Evolutionary conservation across 64 coral and sea anemone genomes (phyloP), one percentile per base, ranked within the genome.

Genomic region (Orbicella faveolata): DNA sequence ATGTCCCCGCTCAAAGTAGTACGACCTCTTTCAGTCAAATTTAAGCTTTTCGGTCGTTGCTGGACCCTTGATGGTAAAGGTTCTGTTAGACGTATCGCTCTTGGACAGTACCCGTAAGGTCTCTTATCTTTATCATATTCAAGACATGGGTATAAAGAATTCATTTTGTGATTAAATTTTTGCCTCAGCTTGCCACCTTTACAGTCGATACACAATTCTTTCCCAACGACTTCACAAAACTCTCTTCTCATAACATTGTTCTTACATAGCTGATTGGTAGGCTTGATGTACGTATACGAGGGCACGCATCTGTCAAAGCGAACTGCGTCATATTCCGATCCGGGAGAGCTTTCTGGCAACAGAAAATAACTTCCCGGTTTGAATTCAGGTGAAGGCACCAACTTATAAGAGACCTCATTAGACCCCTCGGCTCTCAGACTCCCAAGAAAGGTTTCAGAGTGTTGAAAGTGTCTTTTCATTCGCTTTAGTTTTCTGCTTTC

Each of bases 101-200:
- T 83, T 3, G 94, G 94, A 61, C 91, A 96, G 76, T 93, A 96
- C 0, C 94, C 94, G 33, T 96, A 96, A n/a, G 94, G 94, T 72
- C 88, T 74, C 73, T 93, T 93, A 4, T 64, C 89, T 36, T 64
- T 53, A 3, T 90, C 76, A 75, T 93, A 96, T 70, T 88, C 77
- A 23, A 93, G 90, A 25, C 79, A 90, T 1, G 94, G 94, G 89
- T 79, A 93, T 62, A 67, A 54, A 39, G 61, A 68, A 51, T 89
- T 75, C 26, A 96, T 63, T 90, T 90, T 85, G 35, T 57, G 62
- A 79, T 90, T 90, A 21, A 96, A 93, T 41, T 15, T 87, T 36
- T 72, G 26, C 18, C 94, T 78, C 41, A 93, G 35, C 57, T 87
- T 86, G 19, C 76, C 87, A 17, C 88, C 83, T 39, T 93, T 96